These are phyloP conservation scores for Hephaestus fuliginosus DNA, from an alignment of 2,797 vertebrate species.

Conservation along the genomic window DNA sequence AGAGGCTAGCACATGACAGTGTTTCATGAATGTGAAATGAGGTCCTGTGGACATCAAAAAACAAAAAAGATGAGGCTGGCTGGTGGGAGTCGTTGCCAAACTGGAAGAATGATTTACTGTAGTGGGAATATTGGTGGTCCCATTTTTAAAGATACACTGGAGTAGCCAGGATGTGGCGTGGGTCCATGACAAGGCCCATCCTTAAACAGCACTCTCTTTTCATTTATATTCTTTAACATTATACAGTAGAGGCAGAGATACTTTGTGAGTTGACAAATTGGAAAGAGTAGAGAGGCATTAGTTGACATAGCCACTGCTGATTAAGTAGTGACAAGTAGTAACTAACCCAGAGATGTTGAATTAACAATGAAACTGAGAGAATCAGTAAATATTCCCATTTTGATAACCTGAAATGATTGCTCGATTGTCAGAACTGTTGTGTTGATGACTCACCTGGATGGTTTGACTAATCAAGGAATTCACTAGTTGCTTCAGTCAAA, in stretches of 20 bases:
- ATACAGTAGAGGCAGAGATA: background rate
- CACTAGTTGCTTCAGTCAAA: background rate
- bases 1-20: background rate
- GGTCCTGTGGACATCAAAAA: slow-evolving; percentile 10
- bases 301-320: background rate
- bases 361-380: background rate
- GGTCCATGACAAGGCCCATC: background rate
- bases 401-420: background rate
- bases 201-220: background rate
- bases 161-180: background rate
- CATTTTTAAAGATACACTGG: background rate
- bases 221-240: background rate
- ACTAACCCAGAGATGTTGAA: background rate
- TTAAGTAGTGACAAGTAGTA: background rate
- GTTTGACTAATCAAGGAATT: background rate
- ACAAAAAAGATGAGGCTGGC: background rate
- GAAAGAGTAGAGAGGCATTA: background rate
- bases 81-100: background rate
- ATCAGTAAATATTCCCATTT: background rate
- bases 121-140: background rate
- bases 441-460: background rate
- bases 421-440: background rate
- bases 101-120: background rate
- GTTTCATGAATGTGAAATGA: slow-evolving; percentile 17
- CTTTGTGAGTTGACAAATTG: background rate